Base-by-base conservation (phyloP, 2,113 vertebrate species). In the Crotalus tigris region DNA sequence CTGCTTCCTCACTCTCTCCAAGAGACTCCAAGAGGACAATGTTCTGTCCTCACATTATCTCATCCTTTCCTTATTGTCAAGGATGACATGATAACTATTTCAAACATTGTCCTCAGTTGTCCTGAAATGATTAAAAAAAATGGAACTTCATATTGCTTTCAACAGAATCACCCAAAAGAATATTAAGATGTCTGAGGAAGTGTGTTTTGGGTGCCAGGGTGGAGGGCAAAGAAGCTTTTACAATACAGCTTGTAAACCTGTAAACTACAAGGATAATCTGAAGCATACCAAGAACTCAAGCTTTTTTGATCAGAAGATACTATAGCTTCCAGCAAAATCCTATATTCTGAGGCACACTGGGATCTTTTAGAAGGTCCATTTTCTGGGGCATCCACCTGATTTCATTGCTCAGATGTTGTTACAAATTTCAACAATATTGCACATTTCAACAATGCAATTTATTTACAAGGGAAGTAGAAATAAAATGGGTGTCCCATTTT, bases 21-120 rank as follows among this genome's bases (percentile, higher is more conserved):
- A 2, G 86, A 93, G 93, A 26, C 19, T 92, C 95, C 57, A 93
- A 92, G 89, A 93, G 92, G 92, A 94, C 95, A 92, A 90, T n/a
- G 85, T 75, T 75, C 29, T 85, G 90, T 94, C 94, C 94, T 55
- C 49, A 85, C 89, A 90, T 59, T 89, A 61, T 39, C 15, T 88
- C 94, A 90, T 94, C 95, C 95, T 90, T 88, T 61, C 26, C 55
- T 89, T 86, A 86, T 58, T 92, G 92, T 93, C 54, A 11, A 10
- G 29, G 88, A 54, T 85, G 91, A 64, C 24, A 85, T 58, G 81
- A 85, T 59, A 90, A 29, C 55, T 75, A 64, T 0, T 0, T 89
- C 91, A 61, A 33, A 24, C 92, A 19, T 46, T 46, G 46, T 2
- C 89, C 57, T 1, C 75, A 58, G 12, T 75, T 24, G 64, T 94